Evolutionary conservation across 2,888 invertebrate species (phyloP).

Genomic region (Allolobophora icterica): DNA sequence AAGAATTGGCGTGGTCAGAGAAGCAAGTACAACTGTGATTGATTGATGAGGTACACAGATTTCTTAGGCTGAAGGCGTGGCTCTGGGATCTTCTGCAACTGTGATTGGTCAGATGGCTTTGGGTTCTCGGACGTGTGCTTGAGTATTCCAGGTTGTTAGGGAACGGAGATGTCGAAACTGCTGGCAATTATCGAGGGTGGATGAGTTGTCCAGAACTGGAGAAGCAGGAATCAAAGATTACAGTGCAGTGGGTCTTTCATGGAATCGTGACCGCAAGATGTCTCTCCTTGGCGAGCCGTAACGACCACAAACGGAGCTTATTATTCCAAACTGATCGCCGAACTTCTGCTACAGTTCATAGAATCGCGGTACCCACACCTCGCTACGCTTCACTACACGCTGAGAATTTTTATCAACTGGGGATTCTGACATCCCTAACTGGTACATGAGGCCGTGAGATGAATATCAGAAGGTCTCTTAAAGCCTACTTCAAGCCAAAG

Average conservation of each 20-base stretch:
- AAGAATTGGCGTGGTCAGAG: background rate
- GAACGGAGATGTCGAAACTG: background rate
- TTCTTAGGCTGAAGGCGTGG: background rate
- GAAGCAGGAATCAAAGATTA: background rate
- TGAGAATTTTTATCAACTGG: background rate
- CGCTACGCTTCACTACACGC: background rate
- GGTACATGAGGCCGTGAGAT: background rate
- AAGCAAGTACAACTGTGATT: background rate
- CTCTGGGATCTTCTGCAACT: background rate
- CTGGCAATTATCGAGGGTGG: background rate
- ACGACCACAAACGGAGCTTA: background rate
- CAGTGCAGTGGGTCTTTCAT: background rate
- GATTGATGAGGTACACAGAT: background rate
- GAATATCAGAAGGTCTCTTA: background rate
- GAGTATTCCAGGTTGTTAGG: background rate
- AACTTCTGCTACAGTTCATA: background rate
- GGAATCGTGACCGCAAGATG: constrained; percentile 8
- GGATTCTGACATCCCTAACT: background rate
- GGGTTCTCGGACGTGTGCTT: background rate
- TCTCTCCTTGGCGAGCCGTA: background rate
- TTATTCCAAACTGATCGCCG: background rate
- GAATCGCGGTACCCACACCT: background rate
- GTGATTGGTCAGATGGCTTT: background rate
- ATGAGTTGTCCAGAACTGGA: background rate
- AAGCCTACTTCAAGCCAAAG: background rate